Base-by-base conservation (phyloP, 2,797 vertebrate species). In the Sebastes ruberrimus region DNA sequence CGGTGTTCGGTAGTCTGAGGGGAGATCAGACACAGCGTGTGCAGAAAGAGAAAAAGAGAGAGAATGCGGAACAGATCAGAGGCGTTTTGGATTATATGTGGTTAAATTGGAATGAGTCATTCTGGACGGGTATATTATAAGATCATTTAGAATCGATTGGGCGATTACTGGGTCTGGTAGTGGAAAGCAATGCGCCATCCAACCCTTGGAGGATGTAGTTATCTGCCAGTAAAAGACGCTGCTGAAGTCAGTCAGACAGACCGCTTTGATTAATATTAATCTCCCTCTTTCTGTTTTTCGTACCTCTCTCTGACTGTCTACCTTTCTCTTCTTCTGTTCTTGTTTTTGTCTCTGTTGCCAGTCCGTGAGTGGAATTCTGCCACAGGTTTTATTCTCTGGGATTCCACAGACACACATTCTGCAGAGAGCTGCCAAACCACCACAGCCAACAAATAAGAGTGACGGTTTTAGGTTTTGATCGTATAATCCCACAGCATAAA, bases 221-320 rank as follows among this genome's bases (percentile, higher is more conserved):
- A 77, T 81, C 57, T 71, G 72, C 75, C 74, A 80, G 74, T 64
- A 57, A 72, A 20, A 89, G 82, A 82, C 74, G 57, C 53, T 68
- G 69, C 25, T 64, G 74, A 86, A 87, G 84, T 86, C 86, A 84
- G 81, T 78, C 25, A 62, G 69, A 77, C 82, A 89, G 74, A 68
- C 67, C 20, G 84, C 80, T 90, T 86, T 91, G 86, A 93, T 93
- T 92, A 82, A 92, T 89, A 91, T 84, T 84, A 90, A 93, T 81
- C 49, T 76, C 16, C 32, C 27, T 61, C 55, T 73, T 38, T 82
- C 56, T 70, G 23, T 68, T 67, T 67, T 79, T 71, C 7, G 2
- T 66, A 46, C 42, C 64, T 65, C 60, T 76, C 71, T 77, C 64
- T 73, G 60, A 49, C 77, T 62, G 46, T 70, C 66, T 81, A 49